phyloP scores from a whole-genome alignment of 1,140 invertebrate genomes.

The Drosophila nikananu region DNA sequence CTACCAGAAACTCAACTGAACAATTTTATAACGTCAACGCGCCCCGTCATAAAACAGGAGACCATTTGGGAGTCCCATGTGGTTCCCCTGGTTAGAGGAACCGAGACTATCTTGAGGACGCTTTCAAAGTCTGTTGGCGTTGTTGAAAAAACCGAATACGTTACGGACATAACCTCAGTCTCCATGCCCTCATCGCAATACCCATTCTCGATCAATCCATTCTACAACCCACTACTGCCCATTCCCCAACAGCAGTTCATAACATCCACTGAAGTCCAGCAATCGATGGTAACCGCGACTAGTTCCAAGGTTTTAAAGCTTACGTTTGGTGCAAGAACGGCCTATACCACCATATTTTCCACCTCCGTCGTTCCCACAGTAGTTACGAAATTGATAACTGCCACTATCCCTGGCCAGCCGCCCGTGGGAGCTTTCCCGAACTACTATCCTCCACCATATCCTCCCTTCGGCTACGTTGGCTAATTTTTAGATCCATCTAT shows the following conservation, averaged over 20 bases:
- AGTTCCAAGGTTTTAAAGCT: conserved; percentile 93
- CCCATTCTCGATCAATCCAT: conserved; percentile 86
- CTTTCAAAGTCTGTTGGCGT: conserved; percentile 91
- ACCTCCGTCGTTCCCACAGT: conserved; percentile 94
- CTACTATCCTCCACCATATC: conserved; percentile 86
- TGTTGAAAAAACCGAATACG: conserved; percentile 91
- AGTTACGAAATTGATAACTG: conserved; percentile 92
- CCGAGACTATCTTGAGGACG: conserved; percentile 91
- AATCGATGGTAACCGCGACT: conserved; percentile 92
- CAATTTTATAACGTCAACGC: conserved; percentile 90
- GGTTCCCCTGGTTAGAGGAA: conserved; percentile 91
- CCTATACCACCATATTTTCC: conserved; percentile 93
- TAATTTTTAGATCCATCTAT: conserved; percentile 84
- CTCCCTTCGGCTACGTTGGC: conserved; percentile 91
- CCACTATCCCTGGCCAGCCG: conserved; percentile 91
- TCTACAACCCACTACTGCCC: conserved; percentile 79
- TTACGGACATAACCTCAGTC: conserved; percentile 90
- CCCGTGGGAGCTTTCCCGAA: conserved; percentile 90
- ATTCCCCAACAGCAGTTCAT: conserved; percentile 90
- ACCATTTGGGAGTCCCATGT: conserved; percentile 93
- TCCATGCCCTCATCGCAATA: conserved; percentile 86
- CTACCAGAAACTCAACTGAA: conserved; percentile 39
- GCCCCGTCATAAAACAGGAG: conserved; percentile 90
- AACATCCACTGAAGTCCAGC: conserved; percentile 92
- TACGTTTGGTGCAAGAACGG: conserved; percentile 95